Conservation (phyloP, 2,888 invertebrate genomes). For the Dichetophora obliterata region DNA sequence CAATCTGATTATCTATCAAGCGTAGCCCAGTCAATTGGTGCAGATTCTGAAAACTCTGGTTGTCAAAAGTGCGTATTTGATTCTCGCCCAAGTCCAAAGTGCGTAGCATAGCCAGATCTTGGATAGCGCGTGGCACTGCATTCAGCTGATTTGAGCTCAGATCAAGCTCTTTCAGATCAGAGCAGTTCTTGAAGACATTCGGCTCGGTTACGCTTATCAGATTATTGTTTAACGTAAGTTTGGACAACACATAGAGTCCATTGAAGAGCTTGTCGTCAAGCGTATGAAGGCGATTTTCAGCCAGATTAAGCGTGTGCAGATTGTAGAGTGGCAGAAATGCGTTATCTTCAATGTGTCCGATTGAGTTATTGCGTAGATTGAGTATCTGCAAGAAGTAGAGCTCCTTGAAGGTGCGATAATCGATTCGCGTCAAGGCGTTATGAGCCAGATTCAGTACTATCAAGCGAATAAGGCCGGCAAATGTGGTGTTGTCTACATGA, state of each 20-base stretch:
- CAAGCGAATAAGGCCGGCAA: slow-evolving; percentile 85
- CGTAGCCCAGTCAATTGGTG: slow-evolving; percentile 89
- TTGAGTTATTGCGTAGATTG: slow-evolving; percentile 87
- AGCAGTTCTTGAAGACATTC: slow-evolving; percentile 88
- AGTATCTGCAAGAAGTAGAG: slow-evolving; percentile 88
- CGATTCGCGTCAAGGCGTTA: slow-evolving; percentile 86
- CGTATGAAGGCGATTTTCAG: slow-evolving; percentile 87
- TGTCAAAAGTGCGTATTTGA: slow-evolving; percentile 85
- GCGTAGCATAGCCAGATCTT: slow-evolving; percentile 85
- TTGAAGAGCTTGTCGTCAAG: slow-evolving; percentile 87
- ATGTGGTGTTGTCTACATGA: slow-evolving; percentile 88
- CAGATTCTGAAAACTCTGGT: slow-evolving; percentile 86
- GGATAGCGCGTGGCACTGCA: slow-evolving; percentile 85
- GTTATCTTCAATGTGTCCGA: slow-evolving; percentile 89
- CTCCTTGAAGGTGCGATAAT: slow-evolving; percentile 88
- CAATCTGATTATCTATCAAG: slow-evolving; percentile 91
- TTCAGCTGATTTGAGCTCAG: slow-evolving; percentile 87
- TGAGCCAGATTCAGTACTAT: slow-evolving; percentile 88
- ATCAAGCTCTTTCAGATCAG: slow-evolving; percentile 89
- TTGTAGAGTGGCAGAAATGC: slow-evolving; percentile 90
- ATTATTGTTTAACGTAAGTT: slow-evolving; percentile 88
- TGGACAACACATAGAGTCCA: slow-evolving; percentile 85
- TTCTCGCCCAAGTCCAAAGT: slow-evolving; percentile 94
- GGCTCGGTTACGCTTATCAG: slow-evolving; percentile 82
- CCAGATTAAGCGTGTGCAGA: slow-evolving; percentile 88